These are phyloP conservation scores for Blastomussa wellsi DNA, from an alignment of 92 coral and sea anemone species.

Conservation along the genomic window DNA sequence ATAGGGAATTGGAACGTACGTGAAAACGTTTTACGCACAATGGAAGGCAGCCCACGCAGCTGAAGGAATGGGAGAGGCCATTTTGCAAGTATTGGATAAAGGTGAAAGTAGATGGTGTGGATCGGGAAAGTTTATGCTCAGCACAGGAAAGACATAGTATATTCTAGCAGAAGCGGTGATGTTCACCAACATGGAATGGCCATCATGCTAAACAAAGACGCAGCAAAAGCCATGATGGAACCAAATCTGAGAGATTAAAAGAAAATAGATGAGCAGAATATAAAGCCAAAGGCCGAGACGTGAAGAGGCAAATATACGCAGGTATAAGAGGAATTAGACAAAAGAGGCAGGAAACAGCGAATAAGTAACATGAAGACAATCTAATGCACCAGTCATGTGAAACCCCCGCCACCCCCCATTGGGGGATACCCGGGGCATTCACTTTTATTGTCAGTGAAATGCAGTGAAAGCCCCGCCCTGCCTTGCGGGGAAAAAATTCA, in stretches of 20 bases:
- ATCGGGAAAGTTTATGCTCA: not conserved
- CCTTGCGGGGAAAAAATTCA: no score
- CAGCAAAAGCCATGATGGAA: not conserved
- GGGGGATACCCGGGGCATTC: no score
- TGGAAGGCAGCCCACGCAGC: not conserved
- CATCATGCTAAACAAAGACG: conserved; percentile 5
- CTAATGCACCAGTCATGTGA: not conserved
- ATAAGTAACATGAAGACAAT: not conserved
- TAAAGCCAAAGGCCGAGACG: conserved; percentile 2
- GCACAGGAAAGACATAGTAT: no score
- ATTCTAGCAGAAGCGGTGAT: not conserved
- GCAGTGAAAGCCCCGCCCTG: no score
- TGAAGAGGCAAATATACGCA: conserved; percentile 7
- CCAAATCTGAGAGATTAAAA: not conserved
- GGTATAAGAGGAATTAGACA: not conserved
- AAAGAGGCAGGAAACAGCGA: not conserved
- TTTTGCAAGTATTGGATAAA: no score
- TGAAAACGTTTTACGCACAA: not conserved
- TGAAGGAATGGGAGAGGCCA: not conserved
- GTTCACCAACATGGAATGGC: conserved; percentile 3
- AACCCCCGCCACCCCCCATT: no score
- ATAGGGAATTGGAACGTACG: not conserved
- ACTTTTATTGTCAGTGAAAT: no score
- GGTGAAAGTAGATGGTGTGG: not conserved
- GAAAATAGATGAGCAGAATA: not conserved